A percentile compares a stretch with the other conserved stretches of the same genome.
Evolutionary conservation across 2,888 invertebrate species (phyloP).

Genomic region (Drosophila paranaensis): DNA sequence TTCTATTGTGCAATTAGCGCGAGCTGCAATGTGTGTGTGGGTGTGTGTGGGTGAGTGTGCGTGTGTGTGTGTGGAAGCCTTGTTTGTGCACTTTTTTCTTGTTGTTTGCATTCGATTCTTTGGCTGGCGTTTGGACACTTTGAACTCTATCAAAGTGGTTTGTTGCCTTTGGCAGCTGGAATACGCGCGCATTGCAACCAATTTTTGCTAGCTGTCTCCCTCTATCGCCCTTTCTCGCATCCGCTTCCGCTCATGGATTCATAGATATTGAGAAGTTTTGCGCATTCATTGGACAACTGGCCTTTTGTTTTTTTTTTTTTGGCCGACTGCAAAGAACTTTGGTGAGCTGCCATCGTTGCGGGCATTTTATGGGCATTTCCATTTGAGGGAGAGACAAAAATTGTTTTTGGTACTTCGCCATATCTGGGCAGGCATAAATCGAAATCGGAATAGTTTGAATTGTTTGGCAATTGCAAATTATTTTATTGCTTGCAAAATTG

Average conservation of each 20-base stretch:
- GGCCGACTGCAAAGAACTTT: constrained; percentile 6
- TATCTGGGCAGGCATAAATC: constrained; percentile 56
- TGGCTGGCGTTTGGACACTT: constrained; percentile 65
- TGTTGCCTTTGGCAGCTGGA: constrained; percentile 60
- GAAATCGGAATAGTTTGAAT: constrained; percentile 65
- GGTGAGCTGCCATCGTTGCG: constrained; percentile 64
- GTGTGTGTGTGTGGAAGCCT: constrained; percentile 8
- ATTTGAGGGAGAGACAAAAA: constrained; percentile 33
- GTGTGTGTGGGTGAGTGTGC: constrained; percentile 20
- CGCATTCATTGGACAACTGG: constrained; percentile 42
- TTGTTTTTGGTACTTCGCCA: constrained; percentile 36
- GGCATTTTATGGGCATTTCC: constrained; percentile 72
- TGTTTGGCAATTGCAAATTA: constrained; percentile 78
- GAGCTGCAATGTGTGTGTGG: constrained; percentile 22
- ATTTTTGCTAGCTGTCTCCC: not conserved
- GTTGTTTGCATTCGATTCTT: constrained; percentile 23
- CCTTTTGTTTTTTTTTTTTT: constrained; percentile 57
- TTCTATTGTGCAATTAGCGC: constrained; percentile 73
- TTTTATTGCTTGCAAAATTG: constrained; percentile 76
- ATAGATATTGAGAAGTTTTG: constrained; percentile 64
- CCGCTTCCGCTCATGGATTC: constrained; percentile 21
- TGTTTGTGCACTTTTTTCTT: constrained; percentile 34
- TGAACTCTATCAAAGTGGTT: constrained; percentile 73
- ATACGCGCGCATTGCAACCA: constrained; percentile 30
- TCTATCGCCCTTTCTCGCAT: too few relatives aligned